A percentile compares a stretch with the other conserved stretches of the same genome.
Conservation (phyloP, 92 coral and sea anemone genomes). For the Virgularia gustaviana region DNA sequence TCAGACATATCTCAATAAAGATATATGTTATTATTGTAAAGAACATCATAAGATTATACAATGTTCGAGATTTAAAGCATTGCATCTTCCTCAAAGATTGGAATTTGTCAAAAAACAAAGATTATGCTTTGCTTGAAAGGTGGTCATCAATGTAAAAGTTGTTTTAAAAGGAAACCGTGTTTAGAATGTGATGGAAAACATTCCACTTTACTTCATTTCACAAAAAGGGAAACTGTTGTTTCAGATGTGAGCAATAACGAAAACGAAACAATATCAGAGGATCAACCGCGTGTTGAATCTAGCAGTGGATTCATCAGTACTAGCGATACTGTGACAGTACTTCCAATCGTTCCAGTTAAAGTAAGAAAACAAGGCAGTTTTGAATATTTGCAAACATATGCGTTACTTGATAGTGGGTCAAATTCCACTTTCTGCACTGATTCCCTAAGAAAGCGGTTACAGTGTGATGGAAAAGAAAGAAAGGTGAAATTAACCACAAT, state of each 20-base stretch:
- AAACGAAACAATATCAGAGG: too few species aligned
- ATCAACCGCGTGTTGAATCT: not conserved
- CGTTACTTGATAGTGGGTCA: constrained; percentile 7
- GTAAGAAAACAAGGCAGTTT: not conserved
- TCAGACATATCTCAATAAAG: not conserved
- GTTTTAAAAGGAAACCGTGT: constrained; percentile 49
- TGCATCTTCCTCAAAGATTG: constrained; percentile 22
- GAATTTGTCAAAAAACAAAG: constrained; percentile 38
- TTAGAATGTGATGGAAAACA: constrained; percentile 35
- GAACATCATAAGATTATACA: not conserved
- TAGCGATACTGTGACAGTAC: not conserved
- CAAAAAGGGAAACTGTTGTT: not conserved
- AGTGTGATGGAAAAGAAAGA: not conserved
- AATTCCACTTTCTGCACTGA: constrained; percentile 5
- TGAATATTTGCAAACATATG: not conserved
- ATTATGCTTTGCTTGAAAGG: constrained; percentile 40
- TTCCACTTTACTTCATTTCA: constrained; percentile 12
- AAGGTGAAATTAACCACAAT: constrained; percentile 1
- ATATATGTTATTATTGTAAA: constrained; percentile 8
- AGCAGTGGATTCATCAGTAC: not conserved
- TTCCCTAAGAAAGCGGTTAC: constrained; percentile 3
- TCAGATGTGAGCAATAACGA: not conserved
- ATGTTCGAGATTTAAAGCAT: constrained; percentile 5
- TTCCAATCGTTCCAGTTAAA: constrained; percentile 5
- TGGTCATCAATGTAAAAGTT: constrained; percentile 46